Evolutionary conservation across 1,140 invertebrate genomes (phyloP).

Genomic region (Drosophila mauritiana): DNA sequence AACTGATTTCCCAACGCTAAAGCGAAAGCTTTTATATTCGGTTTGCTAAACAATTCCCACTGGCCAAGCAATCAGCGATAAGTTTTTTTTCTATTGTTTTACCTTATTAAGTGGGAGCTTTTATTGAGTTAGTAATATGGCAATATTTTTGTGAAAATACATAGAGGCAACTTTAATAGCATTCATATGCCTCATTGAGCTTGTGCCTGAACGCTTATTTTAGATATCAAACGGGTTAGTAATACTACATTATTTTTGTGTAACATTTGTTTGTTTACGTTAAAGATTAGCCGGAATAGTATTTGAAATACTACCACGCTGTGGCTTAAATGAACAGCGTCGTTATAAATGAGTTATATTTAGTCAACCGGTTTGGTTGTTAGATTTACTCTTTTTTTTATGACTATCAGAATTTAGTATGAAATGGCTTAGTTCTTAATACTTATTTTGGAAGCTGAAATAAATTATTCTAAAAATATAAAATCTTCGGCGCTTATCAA

Average conservation of each 20-base stretch:
- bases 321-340: not conserved
- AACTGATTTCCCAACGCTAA: constrained; percentile 14
- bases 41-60: not conserved
- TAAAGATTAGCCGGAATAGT: not conserved
- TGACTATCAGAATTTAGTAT: too few species aligned
- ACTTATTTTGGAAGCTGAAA: too few species aligned
- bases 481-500: not conserved
- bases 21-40: constrained; percentile 12
- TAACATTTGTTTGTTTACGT: not conserved
- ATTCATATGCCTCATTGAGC: not conserved
- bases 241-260: not conserved
- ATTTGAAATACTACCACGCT: not conserved
- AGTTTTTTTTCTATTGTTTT: constrained; percentile 8
- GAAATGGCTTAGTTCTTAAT: too few species aligned
- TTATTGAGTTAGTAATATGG: not conserved
- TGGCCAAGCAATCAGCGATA: constrained; percentile 13
- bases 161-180: not conserved
- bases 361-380: not conserved
- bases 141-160: constrained; percentile 1
- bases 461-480: not conserved
- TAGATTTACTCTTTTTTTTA: too few species aligned
- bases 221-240: not conserved
- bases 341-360: not conserved
- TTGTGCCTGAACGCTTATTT: not conserved
- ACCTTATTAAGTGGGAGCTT: not conserved